A percentile compares a stretch with the other conserved stretches of the same genome.
Evolutionary conservation across 2,797 vertebrate genomes (phyloP).

Genomic region (Macropodus opercularis): DNA sequence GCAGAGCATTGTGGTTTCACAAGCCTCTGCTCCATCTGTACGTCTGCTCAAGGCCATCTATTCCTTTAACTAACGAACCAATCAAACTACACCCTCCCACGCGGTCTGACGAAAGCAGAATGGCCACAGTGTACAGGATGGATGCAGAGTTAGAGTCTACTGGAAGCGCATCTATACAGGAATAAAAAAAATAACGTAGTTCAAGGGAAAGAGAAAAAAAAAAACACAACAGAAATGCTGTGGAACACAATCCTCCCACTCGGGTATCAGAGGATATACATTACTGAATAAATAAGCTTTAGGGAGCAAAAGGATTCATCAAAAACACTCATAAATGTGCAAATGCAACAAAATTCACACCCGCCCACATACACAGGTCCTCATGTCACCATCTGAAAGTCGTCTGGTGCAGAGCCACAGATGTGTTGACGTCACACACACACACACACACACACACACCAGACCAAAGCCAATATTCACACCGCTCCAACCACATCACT

Average conservation of each 20-base stretch:
- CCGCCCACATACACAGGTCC: background rate
- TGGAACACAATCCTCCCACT: conserved; percentile 56
- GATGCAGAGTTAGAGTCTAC: conserved; percentile 23
- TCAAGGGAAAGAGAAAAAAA: conserved; percentile 44
- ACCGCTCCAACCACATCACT: background rate
- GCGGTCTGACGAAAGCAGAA: conserved; percentile 42
- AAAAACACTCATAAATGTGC: conserved; percentile 23
- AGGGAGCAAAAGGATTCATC: conserved; percentile 11
- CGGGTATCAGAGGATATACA: conserved; percentile 38
- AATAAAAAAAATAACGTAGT: conserved; percentile 15
- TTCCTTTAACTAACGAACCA: conserved; percentile 43
- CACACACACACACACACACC: conserved; percentile 17
- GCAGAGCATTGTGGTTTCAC: conserved; percentile 33
- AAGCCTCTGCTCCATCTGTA: conserved; percentile 38
- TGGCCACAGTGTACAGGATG: conserved; percentile 12
- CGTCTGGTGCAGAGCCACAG: background rate
- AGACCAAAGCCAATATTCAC: conserved; percentile 17
- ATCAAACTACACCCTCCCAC: conserved; percentile 57
- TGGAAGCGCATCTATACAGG: conserved; percentile 36
- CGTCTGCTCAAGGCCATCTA: conserved; percentile 28
- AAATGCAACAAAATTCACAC: conserved; percentile 17
- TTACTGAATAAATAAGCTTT: conserved; percentile 51
- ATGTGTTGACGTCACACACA: conserved; percentile 4
- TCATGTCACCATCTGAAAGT: conserved; percentile 18
- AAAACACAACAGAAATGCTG: conserved; percentile 24